phyloP scores from a whole-genome alignment of 2,113 vertebrate species.

The Ammodytes marinus region DNA sequence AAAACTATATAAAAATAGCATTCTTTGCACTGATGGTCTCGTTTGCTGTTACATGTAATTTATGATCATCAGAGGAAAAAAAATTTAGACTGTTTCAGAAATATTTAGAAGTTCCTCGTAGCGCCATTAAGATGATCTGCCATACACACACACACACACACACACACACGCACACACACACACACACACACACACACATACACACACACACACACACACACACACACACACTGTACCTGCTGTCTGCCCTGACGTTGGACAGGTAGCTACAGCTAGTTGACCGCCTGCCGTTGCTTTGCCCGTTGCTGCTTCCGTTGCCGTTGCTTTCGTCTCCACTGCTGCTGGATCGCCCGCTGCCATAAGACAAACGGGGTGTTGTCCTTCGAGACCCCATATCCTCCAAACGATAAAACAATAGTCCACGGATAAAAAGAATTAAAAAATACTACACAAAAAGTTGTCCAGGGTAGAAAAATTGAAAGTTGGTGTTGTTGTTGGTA shows the following conservation, averaged over 20 bases:
- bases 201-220: no score
- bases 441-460: background rate
- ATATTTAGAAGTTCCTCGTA: no score
- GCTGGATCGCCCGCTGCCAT: conserved; percentile 73
- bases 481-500: no score
- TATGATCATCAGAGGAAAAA: no score
- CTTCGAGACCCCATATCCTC: conserved; percentile 92
- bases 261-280: conserved; percentile 88
- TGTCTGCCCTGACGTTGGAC: conserved; percentile 89
- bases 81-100: no score
- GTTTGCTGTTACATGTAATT: no score
- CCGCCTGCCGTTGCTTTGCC: conserved; percentile 43
- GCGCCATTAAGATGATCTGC: no score
- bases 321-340: conserved; percentile 71
- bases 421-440: background rate
- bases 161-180: no score
- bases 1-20: no score
- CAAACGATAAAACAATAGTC: conserved; percentile 17
- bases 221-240: conserved; percentile 83
- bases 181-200: no score
- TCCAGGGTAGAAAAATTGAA: conserved; percentile 17
- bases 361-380: conserved; percentile 72
- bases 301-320: conserved; percentile 38
- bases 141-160: no score
- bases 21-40: no score